phyloP scores from a whole-genome alignment of 2,888 invertebrate genomes.

The Agriotes lineatus region DNA sequence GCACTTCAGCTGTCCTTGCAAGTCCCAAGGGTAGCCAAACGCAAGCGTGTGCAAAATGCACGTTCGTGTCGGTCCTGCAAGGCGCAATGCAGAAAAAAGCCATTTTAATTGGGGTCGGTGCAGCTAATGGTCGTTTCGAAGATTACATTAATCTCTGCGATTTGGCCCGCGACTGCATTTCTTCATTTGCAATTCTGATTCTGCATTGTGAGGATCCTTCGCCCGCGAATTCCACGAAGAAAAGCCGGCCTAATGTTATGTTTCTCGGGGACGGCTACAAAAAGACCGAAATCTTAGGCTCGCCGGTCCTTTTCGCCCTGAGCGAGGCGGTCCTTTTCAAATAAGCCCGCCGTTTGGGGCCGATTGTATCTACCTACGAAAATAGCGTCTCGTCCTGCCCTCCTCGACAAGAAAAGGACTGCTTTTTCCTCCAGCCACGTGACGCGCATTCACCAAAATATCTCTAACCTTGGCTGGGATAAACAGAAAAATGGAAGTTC shows the following conservation, averaged over 20 bases:
- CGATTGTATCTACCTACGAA: slow-evolving; percentile 33
- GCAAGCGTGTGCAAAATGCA: background rate
- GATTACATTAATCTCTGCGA: slow-evolving; percentile 44
- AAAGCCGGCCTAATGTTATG: slow-evolving; percentile 34
- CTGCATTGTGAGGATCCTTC: slow-evolving; percentile 37
- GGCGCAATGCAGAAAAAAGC: slow-evolving; percentile 3
- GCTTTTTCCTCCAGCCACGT: slow-evolving; percentile 27
- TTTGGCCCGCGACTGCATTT: slow-evolving; percentile 39
- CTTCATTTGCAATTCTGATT: slow-evolving; percentile 51
- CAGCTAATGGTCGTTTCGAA: slow-evolving; percentile 45
- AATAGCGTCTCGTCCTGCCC: background rate
- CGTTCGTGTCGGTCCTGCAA: background rate
- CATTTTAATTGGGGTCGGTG: slow-evolving; percentile 45
- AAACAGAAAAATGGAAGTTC: slow-evolving; percentile 33
- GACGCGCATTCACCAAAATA: slow-evolving; percentile 31
- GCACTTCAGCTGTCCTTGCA: background rate
- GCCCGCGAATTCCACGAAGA: slow-evolving; percentile 36
- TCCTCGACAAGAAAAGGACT: background rate
- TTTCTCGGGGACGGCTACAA: slow-evolving; percentile 32
- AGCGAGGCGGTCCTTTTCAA: slow-evolving; percentile 39
- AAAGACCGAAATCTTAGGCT: slow-evolving; percentile 45
- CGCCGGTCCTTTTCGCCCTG: slow-evolving; percentile 44
- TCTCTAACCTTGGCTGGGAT: slow-evolving; percentile 36
- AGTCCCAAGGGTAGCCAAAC: background rate
- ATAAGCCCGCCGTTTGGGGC: slow-evolving; percentile 33